Percentiles rank a stretch among this genome's conserved stretches.
Evolutionary conservation across 2,888 invertebrate species (phyloP).

Genomic region (Rosalia funebris): DNA sequence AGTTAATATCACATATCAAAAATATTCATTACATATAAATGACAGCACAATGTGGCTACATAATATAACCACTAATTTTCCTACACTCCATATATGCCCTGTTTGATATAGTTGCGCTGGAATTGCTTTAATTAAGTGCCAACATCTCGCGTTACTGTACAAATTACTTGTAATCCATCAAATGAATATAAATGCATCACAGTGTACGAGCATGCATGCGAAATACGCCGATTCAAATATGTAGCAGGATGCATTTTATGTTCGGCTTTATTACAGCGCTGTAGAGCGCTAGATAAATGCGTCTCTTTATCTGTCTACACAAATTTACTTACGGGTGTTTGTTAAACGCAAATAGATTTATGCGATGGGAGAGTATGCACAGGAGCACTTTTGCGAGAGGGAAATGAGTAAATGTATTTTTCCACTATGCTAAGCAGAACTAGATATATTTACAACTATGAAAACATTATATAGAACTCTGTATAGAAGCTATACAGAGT

Average conservation of each 20-base stretch:
- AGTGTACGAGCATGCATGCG: background rate
- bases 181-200: conserved; percentile 6
- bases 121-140: conserved; percentile 26
- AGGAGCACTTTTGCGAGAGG: no score
- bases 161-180: conserved; percentile 26
- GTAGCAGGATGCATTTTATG: background rate
- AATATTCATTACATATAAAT: no score
- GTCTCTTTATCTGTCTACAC: background rate
- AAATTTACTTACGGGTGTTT: background rate
- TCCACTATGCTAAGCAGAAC: no score
- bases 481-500: no score
- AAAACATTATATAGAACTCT: no score
- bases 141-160: conserved; percentile 20
- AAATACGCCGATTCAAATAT: background rate
- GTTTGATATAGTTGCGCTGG: conserved; percentile 15
- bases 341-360: background rate
- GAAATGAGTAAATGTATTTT: no score
- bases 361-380: no score
- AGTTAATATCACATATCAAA: no score
- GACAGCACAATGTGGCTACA: no score
- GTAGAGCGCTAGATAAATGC: background rate
- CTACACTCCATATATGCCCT: conserved; percentile 6
- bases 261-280: background rate
- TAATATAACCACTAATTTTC: conserved; percentile 16
- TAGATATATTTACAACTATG: no score